Conservation (phyloP, 2,888 invertebrate genomes). For the Esperia sulphurella region DNA sequence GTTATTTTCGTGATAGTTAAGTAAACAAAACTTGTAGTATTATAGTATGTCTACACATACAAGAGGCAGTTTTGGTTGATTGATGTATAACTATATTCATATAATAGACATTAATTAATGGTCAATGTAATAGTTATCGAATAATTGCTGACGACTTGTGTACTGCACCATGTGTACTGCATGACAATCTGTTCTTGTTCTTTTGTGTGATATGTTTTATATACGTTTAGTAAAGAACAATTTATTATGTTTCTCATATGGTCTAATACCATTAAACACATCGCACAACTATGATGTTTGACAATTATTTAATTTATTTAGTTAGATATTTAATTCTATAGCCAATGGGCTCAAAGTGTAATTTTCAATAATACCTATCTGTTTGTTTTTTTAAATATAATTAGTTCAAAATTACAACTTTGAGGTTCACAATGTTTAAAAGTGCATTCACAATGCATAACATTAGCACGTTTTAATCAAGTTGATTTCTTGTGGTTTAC, state of each 20-base stretch:
- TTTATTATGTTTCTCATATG: background rate
- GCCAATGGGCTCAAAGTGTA: slow-evolving; percentile 1
- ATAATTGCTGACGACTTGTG: slow-evolving; percentile 51
- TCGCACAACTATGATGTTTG: too few relatives aligned
- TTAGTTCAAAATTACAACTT: too few relatives aligned
- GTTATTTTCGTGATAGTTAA: slow-evolving; percentile 75
- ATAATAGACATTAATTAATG: slow-evolving; percentile 28
- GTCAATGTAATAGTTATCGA: slow-evolving; percentile 23
- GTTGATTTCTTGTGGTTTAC: too few relatives aligned
- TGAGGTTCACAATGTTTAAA: too few relatives aligned
- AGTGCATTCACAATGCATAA: too few relatives aligned
- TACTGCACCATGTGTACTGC: slow-evolving; percentile 42
- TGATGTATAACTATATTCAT: slow-evolving; percentile 32
- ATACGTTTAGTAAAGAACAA: background rate
- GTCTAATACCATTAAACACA: background rate
- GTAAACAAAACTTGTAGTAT: slow-evolving; percentile 57
- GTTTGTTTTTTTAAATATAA: background rate
- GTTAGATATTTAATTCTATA: background rate
- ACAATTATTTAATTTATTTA: slow-evolving; percentile 5
- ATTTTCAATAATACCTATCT: slow-evolving; percentile 4
- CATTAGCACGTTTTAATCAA: too few relatives aligned
- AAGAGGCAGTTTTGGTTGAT: slow-evolving; percentile 58
- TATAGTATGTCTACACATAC: slow-evolving; percentile 46
- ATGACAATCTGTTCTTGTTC: slow-evolving; percentile 45
- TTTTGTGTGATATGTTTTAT: slow-evolving; percentile 5